A percentile compares a stretch with the other conserved stretches of the same genome.
phyloP scores from a whole-genome alignment of 2,113 vertebrate genomes.

The Podiceps cristatus region DNA sequence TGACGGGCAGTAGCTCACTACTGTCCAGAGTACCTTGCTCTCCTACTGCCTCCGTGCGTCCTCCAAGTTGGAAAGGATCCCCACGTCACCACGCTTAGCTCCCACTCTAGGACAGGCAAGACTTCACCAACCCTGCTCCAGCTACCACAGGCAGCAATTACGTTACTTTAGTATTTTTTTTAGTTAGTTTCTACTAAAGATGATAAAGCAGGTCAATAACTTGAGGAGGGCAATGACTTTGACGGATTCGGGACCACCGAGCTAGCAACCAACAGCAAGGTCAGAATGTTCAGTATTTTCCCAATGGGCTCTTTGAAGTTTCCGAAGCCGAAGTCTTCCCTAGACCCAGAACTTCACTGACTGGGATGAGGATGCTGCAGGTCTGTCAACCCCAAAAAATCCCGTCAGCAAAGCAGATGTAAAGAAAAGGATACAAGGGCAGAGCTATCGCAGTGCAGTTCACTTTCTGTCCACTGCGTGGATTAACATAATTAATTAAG shows the following conservation, averaged over 20 bases:
- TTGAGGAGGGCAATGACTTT: not conserved
- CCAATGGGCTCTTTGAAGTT: not conserved
- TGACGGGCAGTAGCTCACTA: not conserved
- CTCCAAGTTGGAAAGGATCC: not conserved
- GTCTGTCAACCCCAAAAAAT: not conserved
- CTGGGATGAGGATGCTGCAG: not conserved
- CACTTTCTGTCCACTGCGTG: not conserved
- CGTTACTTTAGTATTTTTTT: not conserved
- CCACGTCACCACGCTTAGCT: not conserved
- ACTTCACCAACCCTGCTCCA: not conserved
- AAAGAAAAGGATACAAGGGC: not conserved
- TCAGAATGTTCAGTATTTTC: not conserved
- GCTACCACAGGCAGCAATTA: not conserved
- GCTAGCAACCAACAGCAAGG: not conserved
- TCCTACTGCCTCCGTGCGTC: not conserved
- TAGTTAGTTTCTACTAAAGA: not conserved
- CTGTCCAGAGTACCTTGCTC: not conserved
- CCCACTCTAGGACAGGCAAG: not conserved
- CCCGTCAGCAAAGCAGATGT: not conserved
- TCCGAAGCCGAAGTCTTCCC: not conserved
- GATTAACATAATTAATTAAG: conserved; percentile 37
- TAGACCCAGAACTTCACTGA: not conserved
- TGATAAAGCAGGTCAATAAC: not conserved
- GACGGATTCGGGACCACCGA: not conserved
- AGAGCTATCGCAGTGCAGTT: not conserved